A percentile compares a stretch with the other conserved stretches of the same genome.
These are phyloP conservation scores for Mastacembelus armatus DNA, from an alignment of 2,797 vertebrate species.

Conservation along the genomic window DNA sequence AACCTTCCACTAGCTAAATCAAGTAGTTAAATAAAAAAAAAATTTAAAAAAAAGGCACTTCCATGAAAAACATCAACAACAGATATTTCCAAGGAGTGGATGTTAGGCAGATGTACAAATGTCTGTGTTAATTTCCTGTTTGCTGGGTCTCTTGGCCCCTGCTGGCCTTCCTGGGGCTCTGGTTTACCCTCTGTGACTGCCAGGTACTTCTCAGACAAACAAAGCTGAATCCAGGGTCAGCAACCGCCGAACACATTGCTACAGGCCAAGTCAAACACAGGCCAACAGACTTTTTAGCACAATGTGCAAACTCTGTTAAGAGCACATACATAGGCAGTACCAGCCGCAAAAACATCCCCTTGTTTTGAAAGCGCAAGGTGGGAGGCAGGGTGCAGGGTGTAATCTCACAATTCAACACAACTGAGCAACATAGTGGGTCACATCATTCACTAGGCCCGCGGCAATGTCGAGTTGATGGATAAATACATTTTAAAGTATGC, in stretches of 20 bases:
- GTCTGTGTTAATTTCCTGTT: constrained; percentile 71
- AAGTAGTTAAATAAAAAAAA: constrained; percentile 23
- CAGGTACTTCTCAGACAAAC: constrained; percentile 72
- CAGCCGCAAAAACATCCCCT: constrained; percentile 45
- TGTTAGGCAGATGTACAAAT: constrained; percentile 62
- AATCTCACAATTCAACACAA: constrained; percentile 36
- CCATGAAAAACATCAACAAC: constrained; percentile 29
- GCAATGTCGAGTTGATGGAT: constrained; percentile 51
- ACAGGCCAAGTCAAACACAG: constrained; percentile 68
- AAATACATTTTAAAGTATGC: constrained; percentile 19
- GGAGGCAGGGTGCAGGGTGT: constrained; percentile 30
- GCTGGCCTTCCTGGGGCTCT: constrained; percentile 46
- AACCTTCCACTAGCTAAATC: background rate
- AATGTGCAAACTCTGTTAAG: constrained; percentile 53
- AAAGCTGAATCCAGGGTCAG: constrained; percentile 53
- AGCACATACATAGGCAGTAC: constrained; percentile 51
- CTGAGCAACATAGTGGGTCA: constrained; percentile 30
- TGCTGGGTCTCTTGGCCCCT: constrained; percentile 44
- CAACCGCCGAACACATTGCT: constrained; percentile 34
- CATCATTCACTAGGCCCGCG: constrained; percentile 15
- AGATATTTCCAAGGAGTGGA: constrained; percentile 49
- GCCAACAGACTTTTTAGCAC: constrained; percentile 39
- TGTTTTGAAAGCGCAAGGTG: constrained; percentile 48
- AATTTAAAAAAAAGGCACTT: too few species aligned
- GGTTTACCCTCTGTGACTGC: constrained; percentile 51